phyloP scores from a whole-genome alignment of 2,113 vertebrate species.

The Neotragus moschatus region DNA sequence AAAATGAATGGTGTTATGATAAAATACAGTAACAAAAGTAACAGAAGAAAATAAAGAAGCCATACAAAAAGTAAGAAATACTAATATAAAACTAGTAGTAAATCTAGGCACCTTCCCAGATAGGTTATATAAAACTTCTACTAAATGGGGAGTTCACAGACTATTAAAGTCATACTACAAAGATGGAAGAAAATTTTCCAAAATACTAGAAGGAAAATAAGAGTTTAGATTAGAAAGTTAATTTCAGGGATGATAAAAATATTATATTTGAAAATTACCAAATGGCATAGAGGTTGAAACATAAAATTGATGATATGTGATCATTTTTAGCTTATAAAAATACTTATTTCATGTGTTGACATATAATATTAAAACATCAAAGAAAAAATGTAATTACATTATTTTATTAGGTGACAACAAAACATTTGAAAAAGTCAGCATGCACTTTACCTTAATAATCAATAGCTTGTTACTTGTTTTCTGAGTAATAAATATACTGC shows the following conservation, averaged over 20 bases:
- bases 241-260: not conserved
- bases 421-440: not conserved
- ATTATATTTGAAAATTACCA: not conserved
- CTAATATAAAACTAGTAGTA: not conserved
- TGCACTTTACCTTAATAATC: not conserved
- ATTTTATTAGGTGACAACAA: not conserved
- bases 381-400: not conserved
- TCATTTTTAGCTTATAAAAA: not conserved
- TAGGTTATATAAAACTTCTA: not conserved
- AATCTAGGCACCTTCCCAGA: not conserved
- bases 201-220: not conserved
- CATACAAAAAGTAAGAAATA: not conserved
- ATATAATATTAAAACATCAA: not conserved
- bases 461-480: not conserved
- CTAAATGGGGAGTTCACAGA: not conserved
- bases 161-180: not conserved
- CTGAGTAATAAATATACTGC: not conserved
- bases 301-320: not conserved
- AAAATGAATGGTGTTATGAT: not conserved
- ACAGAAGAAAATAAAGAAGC: not conserved
- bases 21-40: not conserved
- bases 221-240: not conserved
- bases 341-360: not conserved
- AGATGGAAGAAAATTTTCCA: not conserved
- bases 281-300: not conserved